phyloP scores from a whole-genome alignment of 2,797 vertebrate species.

The Halcyon smyrnensis region DNA sequence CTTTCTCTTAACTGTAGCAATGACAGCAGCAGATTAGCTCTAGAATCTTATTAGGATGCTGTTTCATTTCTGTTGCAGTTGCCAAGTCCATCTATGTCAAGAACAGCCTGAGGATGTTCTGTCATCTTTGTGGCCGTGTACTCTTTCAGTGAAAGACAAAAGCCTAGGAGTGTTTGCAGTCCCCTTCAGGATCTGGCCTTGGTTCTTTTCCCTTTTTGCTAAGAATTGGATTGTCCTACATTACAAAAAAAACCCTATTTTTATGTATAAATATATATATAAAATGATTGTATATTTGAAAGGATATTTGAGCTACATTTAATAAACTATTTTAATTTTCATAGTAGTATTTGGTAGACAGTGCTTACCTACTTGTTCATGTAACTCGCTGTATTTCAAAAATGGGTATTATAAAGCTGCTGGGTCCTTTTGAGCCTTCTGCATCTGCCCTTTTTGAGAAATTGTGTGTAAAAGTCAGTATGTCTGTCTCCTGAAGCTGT shows the following conservation, averaged over 20 bases:
- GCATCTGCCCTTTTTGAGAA: not conserved
- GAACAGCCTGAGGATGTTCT: not conserved
- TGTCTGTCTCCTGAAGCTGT: not conserved
- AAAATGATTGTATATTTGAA: not conserved
- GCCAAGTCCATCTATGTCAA: not conserved
- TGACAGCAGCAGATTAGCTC: not conserved
- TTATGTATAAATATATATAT: too few relatives aligned
- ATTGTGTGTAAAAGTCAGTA: not conserved
- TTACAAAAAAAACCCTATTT: too few relatives aligned
- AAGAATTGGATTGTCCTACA: not conserved
- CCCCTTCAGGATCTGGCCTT: not conserved
- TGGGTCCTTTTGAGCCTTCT: not conserved
- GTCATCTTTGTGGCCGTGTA: fast-evolving
- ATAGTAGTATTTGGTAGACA: not conserved
- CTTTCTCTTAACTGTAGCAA: not conserved
- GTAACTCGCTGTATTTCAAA: not conserved
- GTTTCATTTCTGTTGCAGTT: not conserved
- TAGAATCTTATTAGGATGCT: not conserved
- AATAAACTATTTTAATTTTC: not conserved
- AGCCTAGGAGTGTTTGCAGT: not conserved
- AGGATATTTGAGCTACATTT: not conserved
- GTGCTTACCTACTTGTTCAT: not conserved
- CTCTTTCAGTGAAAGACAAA: not conserved
- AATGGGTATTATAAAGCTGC: not conserved
- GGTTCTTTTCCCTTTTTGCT: not conserved